Evolutionary conservation across 2,113 vertebrate genomes (phyloP).

Genomic region (Glareola pratincola): DNA sequence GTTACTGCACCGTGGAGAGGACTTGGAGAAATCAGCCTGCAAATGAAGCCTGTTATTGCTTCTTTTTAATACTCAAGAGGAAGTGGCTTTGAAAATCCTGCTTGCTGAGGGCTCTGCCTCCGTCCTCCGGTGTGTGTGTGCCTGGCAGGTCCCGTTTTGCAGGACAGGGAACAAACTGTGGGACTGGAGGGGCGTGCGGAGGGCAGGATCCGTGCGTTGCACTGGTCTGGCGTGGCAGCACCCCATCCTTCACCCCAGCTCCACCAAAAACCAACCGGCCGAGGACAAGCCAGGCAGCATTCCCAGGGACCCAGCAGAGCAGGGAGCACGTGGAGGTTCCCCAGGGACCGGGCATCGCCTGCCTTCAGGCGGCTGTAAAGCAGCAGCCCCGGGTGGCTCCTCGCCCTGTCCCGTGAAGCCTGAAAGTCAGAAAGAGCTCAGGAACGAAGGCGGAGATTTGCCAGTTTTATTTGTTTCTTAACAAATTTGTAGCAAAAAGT

Average conservation of each 20-base stretch:
- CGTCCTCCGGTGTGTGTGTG: rapidly evolving
- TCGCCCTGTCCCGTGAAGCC: neutral
- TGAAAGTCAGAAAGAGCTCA: neutral
- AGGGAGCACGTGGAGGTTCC: neutral
- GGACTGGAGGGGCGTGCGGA: neutral
- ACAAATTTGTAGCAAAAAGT: neutral
- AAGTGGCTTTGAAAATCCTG: neutral
- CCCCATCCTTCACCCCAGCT: neutral
- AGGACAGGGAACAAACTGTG: neutral
- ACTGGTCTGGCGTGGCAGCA: rapidly evolving
- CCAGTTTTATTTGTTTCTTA: neutral
- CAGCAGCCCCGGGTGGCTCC: neutral
- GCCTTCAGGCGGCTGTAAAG: neutral
- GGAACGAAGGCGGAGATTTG: neutral
- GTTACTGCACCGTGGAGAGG: neutral
- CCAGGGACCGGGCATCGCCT: neutral
- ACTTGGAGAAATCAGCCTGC: neutral
- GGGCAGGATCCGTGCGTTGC: neutral
- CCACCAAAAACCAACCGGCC: neutral
- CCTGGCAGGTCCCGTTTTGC: neutral
- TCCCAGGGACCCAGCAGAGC: neutral
- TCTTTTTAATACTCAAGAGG: neutral
- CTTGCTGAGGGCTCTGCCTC: neutral
- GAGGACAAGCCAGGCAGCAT: neutral
- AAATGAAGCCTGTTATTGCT: neutral